These are phyloP conservation scores for Drosophila paulistorum DNA, from an alignment of 1,140 invertebrate genomes.

Conservation along the genomic window DNA sequence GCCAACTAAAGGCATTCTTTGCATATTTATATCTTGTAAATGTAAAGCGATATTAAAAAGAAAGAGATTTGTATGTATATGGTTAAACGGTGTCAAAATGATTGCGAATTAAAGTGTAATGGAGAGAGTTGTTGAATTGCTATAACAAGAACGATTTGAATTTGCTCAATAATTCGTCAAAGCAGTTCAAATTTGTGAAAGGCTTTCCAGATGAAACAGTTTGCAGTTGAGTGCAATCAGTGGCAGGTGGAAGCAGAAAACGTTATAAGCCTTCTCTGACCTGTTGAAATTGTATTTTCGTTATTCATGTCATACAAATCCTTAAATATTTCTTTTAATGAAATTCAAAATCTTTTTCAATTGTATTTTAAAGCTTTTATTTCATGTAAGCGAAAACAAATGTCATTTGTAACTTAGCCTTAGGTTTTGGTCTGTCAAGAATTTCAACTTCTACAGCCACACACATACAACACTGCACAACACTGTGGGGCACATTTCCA, in stretches of 20 bases:
- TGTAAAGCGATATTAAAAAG: neutral
- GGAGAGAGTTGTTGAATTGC: too few species aligned
- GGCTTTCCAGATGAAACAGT: neutral
- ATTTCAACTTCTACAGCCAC: neutral
- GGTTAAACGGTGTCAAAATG: too few species aligned
- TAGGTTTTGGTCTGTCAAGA: neutral
- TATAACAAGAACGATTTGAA: neutral
- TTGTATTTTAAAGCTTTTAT: neutral
- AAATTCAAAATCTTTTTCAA: neutral
- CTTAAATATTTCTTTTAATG: neutral
- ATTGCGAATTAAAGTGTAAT: too few species aligned
- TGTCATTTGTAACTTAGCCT: neutral
- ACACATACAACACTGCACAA: neutral
- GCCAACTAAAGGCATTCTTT: neutral
- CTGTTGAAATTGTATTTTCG: too few species aligned
- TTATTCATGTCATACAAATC: neutral
- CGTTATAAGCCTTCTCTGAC: too few species aligned
- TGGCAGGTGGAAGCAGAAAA: too few species aligned
- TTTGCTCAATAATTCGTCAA: neutral
- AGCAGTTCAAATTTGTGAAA: neutral
- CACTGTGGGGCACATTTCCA: slow-evolving; percentile 5
- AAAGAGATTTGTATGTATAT: too few species aligned
- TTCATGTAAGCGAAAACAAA: neutral
- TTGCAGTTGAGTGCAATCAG: too few species aligned
- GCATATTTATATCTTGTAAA: neutral